These are phyloP conservation scores for Microplitis manilae DNA, from an alignment of 2,888 invertebrate genomes.

Conservation along the genomic window DNA sequence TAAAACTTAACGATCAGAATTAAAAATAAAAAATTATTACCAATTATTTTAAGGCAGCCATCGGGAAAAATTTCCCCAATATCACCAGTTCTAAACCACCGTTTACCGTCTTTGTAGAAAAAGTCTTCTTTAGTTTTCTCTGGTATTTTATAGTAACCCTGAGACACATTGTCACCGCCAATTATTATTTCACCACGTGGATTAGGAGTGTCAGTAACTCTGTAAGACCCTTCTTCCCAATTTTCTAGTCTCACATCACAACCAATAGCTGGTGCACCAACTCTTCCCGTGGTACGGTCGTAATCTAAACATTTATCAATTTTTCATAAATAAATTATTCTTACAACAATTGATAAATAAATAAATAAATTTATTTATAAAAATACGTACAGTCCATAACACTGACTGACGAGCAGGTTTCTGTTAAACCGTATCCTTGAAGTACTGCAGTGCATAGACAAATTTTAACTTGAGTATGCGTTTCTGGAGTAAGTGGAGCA, in stretches of 20 bases:
- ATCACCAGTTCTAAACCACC: slow-evolving; percentile 98
- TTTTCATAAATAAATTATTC: too few species aligned
- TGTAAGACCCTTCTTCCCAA: slow-evolving; percentile 96
- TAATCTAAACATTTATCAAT: slow-evolving; percentile 55
- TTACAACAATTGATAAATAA: slow-evolving; percentile 6
- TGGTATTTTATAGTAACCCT: slow-evolving; percentile 94
- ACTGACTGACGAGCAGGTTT: slow-evolving; percentile 94
- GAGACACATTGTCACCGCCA: slow-evolving; percentile 92
- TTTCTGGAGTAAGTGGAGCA: slow-evolving; percentile 95
- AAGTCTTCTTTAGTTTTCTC: slow-evolving; percentile 93
- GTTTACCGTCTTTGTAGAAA: slow-evolving; percentile 83
- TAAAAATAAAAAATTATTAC: slow-evolving; percentile 73
- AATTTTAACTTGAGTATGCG: slow-evolving; percentile 92
- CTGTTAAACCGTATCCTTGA: slow-evolving; percentile 97
- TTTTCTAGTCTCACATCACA: slow-evolving; percentile 89
- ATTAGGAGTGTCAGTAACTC: slow-evolving; percentile 87
- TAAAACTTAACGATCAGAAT: too few species aligned
- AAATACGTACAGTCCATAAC: slow-evolving; percentile 82
- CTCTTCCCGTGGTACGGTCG: slow-evolving; percentile 86
- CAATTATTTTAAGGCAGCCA: slow-evolving; percentile 96
- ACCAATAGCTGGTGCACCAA: slow-evolving; percentile 89
- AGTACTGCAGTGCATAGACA: slow-evolving; percentile 92
- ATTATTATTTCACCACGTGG: slow-evolving; percentile 89
- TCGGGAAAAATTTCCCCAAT: slow-evolving; percentile 95
- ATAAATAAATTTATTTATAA: background rate